Base-by-base conservation (phyloP, 2,113 vertebrate genomes). In the Tenrec ecaudatus region DNA sequence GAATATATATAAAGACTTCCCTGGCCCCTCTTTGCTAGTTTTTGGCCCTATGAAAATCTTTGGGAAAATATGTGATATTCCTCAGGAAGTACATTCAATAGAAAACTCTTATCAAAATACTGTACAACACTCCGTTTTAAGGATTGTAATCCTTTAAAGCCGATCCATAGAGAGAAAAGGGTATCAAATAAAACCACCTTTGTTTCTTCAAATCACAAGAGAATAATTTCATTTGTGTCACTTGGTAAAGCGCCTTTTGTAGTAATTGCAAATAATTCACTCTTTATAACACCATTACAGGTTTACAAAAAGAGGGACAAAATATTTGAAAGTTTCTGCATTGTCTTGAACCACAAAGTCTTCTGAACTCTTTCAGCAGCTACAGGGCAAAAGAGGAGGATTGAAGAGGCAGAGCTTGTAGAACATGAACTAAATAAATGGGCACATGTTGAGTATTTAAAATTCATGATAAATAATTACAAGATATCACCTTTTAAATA, bases 131-230 rank as follows among this genome's bases (percentile, higher is more conserved):
- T 80, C 23, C 29, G 36, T 71, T 68, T 76, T 88, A 79, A 79
- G 82, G 71, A 90, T n/a, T 73, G 40, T 80, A 94, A 92, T 75
- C 57, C 58, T 40, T n/a, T 31, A 83, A 92, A 62, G 17, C 29
- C 73, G 83, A 38, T 33, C 43, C 58, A 66, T 4, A 73, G 62
- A 7, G 40, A 82, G 33, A 79, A 33, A 15, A 4, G 9, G 66
- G 47, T 68, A 33, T 7, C 75, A 15, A 93, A 82, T 88, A 91
- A 73, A 88, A 71, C 64, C 64, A 1, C 20, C 38, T 93, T 88
- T 88, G 43, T 81, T 87, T 53, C 60, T 82, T 88, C 60, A 93
- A 85, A 69, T 82, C 47, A 71, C 75, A 88, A 71, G 47, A 81
- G 29, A 94, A 82, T 36, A 86, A n/a, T 3, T 53, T 12, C 11